phyloP scores from a whole-genome alignment of 2,797 vertebrate species.

The Crocodylus rhombifer region DNA sequence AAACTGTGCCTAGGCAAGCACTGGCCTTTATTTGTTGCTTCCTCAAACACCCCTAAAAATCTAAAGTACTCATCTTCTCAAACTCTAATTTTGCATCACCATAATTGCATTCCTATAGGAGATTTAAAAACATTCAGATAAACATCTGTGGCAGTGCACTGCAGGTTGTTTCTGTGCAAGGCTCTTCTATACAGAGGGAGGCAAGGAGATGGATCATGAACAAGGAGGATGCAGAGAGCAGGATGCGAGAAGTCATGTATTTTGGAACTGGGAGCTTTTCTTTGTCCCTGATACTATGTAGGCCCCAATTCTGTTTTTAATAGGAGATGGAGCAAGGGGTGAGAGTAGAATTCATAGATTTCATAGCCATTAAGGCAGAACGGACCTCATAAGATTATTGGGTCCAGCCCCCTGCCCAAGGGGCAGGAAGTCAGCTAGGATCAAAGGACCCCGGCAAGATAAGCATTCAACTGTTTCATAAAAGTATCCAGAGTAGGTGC shows the following conservation, averaged over 20 bases:
- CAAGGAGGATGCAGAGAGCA: neutral
- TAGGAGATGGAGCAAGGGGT: neutral
- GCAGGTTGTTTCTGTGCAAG: conserved; percentile 30
- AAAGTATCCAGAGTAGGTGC: too few species aligned
- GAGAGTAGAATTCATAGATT: too few species aligned
- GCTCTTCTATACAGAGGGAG: neutral
- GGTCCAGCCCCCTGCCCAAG: too few species aligned
- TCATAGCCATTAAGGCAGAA: too few species aligned
- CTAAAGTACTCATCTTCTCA: neutral
- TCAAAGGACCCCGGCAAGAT: too few species aligned
- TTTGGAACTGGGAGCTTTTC: neutral
- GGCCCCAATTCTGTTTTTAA: neutral
- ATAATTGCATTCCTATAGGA: conserved; percentile 29
- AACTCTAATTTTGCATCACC: neutral
- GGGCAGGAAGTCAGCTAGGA: too few species aligned
- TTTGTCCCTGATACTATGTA: neutral
- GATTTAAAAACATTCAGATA: conserved; percentile 49
- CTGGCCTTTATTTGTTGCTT: neutral
- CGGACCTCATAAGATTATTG: too few species aligned
- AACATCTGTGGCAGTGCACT: conserved; percentile 26
- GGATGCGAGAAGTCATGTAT: neutral
- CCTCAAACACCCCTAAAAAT: neutral
- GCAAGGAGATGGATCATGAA: neutral
- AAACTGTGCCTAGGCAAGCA: neutral
- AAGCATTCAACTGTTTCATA: too few species aligned